Evolutionary conservation across 2,888 invertebrate species (phyloP), one percentile per base, ranked within the genome.

Genomic region (Poecilobothrus nobilitatus): DNA sequence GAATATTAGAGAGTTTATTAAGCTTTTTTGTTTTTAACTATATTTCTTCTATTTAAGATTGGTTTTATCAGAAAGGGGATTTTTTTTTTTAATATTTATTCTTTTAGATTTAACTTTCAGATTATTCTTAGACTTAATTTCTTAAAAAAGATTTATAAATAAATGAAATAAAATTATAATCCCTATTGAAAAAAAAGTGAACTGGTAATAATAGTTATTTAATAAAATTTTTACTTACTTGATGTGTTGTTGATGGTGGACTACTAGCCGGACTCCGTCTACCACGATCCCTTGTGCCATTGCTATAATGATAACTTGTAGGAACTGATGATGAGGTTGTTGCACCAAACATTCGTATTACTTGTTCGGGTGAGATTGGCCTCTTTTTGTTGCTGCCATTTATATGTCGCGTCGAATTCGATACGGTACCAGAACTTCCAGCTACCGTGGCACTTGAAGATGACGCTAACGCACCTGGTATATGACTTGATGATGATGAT

Each of bases 291-390:
- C 78, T 73, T 69, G 78, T 80, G 74, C 82, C 82, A 76, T 82
- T 82, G 75, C 81, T 82, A 73, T 79, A 82, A 76, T 80, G 81
- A 76, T 79, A 82, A 77, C 79, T 80, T 74, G 79, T 80, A 71
- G 86, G 84, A 76, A 84, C 82, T 72, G 82, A 81, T 74, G 80
- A 79, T 69, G 86, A 84, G 73, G 84, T 80, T 53, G 84, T 84
- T 67, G 85, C 83, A 71, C 87, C 87, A 75, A 87, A 87, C 78
- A 87, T 80, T 79, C 89, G 85, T 76, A 89, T 82, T 76, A 89
- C 89, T 84, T 93, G 92, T 84, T 94, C 93, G 71, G 93, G 93
- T 66, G 92, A 92, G 74, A 93, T 92, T 72, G 91, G 89, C 71
- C 90, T 84, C 80, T 91, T 91, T 83, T 90, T 91, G 68, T 76